Conservation (phyloP, 2,888 invertebrate species). For the Xiphydria camelus region DNA sequence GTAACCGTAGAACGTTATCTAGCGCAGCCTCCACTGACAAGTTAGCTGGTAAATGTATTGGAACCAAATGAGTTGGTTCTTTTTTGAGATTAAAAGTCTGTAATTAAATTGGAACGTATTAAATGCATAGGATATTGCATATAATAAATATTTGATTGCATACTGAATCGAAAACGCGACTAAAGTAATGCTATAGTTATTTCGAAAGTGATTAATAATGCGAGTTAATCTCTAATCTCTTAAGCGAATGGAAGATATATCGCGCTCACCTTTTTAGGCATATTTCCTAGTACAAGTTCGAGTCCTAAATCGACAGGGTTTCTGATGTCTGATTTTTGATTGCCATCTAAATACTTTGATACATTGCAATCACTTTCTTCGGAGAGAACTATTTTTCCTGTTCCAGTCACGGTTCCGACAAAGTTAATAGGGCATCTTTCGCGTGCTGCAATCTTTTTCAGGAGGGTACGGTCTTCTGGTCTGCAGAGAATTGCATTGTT, state of each 20-base stretch:
- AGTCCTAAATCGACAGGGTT: constrained; percentile 88
- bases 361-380: constrained; percentile 64
- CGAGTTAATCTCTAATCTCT: neutral
- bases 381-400: constrained; percentile 74
- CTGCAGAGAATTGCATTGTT: constrained; percentile 87
- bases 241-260: neutral
- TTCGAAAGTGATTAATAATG: constrained; percentile 8
- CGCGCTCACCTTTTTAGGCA: constrained; percentile 72
- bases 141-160: neutral
- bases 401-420: constrained; percentile 90
- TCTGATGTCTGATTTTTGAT: constrained; percentile 57
- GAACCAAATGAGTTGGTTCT: constrained; percentile 58
- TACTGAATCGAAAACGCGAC: neutral
- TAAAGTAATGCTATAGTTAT: neutral
- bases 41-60: constrained; percentile 62
- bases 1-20: constrained; percentile 79
- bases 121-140: too few relatives aligned
- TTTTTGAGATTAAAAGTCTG: constrained; percentile 68
- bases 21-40: constrained; percentile 71
- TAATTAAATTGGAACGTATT: neutral
- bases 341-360: constrained; percentile 50
- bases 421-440: constrained; percentile 93
- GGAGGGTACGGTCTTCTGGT: constrained; percentile 65
- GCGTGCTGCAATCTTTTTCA: constrained; percentile 75
- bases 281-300: constrained; percentile 84